Evolutionary conservation across 2,113 vertebrate species (phyloP).

Genomic region (Calypte anna): DNA sequence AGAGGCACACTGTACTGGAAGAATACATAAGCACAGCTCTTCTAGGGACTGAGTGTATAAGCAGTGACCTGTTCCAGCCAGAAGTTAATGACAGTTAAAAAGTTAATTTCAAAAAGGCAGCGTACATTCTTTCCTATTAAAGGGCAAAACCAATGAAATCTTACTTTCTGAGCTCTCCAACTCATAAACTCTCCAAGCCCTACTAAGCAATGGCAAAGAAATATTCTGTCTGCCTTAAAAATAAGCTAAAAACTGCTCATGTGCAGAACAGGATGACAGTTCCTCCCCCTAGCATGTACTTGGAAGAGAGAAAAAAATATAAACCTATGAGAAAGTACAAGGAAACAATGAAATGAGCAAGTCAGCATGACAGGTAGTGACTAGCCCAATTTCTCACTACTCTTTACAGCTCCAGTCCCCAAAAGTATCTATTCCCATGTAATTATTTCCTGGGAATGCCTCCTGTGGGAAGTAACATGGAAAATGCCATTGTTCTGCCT

Average conservation of each 20-base stretch:
- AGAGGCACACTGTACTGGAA: background rate
- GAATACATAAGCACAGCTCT: background rate
- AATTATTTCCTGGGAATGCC: slow-evolving; percentile 45
- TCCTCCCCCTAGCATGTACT: background rate
- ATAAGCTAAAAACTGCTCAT: background rate
- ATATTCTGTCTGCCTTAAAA: background rate
- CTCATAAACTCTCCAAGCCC: background rate
- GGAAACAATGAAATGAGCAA: background rate
- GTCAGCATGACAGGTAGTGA: slow-evolving; percentile 32
- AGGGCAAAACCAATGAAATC: background rate
- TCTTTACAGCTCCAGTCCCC: background rate
- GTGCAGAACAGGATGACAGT: background rate
- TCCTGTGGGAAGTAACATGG: background rate
- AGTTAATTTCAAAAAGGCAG: background rate
- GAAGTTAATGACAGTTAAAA: background rate
- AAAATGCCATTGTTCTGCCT: slow-evolving; percentile 8
- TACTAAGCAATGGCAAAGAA: background rate
- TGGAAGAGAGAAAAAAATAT: background rate
- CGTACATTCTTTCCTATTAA: background rate
- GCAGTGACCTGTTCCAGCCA: background rate
- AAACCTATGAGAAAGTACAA: background rate
- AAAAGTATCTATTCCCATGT: background rate
- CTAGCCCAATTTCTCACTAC: slow-evolving; percentile 19
- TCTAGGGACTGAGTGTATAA: background rate
- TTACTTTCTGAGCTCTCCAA: background rate